A percentile compares a stretch with the other conserved stretches of the same genome.
Conservation (phyloP, 64 coral and sea anemone genomes). For the Pocillopora verrucosa region DNA sequence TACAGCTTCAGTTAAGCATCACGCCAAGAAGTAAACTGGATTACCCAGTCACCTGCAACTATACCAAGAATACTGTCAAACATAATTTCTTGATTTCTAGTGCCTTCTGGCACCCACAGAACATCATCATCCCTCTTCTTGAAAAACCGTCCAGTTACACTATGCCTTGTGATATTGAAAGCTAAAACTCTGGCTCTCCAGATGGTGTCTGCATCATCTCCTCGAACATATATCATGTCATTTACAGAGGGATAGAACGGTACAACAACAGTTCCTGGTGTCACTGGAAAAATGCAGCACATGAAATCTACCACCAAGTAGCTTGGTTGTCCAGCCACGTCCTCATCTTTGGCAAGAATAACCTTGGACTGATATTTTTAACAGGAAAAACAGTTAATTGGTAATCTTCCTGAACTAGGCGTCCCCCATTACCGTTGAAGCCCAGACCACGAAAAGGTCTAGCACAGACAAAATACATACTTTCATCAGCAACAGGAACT, state of each 20-base stretch:
- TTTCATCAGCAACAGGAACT: conserved; percentile 15
- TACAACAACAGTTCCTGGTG: conserved; percentile 53
- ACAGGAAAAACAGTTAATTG: neutral
- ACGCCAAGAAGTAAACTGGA: conserved; percentile 29
- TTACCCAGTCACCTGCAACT: conserved; percentile 30
- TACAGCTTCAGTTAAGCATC: neutral
- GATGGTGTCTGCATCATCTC: conserved; percentile 12
- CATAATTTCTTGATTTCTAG: conserved; percentile 54
- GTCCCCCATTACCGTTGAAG: conserved; percentile 10
- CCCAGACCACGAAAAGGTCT: conserved; percentile 22
- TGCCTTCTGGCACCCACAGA: conserved; percentile 50
- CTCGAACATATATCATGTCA: conserved; percentile 60
- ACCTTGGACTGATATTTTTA: conserved; percentile 46
- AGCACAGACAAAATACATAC: conserved; percentile 26
- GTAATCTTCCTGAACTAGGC: conserved; percentile 19
- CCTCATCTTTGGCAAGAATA: conserved; percentile 21
- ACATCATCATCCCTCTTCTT: conserved; percentile 20
- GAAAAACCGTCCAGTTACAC: conserved; percentile 38
- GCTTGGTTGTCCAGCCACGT: conserved; percentile 13
- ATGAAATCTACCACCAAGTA: conserved; percentile 58
- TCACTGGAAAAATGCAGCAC: conserved; percentile 48
- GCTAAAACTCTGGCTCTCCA: conserved; percentile 52
- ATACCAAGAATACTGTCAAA: conserved; percentile 66
- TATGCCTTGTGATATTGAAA: conserved; percentile 8
- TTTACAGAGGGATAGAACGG: conserved; percentile 57